A percentile compares a stretch with the other conserved stretches of the same genome.
phyloP scores from a whole-genome alignment of 2,113 vertebrate species.

The Onychorhynchus coronatus region DNA sequence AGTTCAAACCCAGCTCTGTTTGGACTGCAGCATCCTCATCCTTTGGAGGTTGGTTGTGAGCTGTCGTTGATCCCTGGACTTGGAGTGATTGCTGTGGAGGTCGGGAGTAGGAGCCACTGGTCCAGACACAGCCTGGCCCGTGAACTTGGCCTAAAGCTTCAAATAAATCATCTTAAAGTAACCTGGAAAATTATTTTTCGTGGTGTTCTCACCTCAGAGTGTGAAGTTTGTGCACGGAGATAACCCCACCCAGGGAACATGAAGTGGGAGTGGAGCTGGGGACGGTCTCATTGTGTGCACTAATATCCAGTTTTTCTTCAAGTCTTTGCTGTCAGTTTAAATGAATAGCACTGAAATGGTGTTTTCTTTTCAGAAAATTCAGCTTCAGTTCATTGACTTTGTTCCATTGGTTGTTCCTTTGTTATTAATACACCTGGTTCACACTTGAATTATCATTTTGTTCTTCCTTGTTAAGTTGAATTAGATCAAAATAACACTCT shows the following conservation, averaged over 20 bases:
- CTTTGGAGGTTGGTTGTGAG: not conserved
- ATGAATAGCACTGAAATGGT: not conserved
- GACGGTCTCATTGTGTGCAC: not conserved
- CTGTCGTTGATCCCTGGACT: not conserved
- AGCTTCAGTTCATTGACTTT: not conserved
- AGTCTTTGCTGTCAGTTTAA: not conserved
- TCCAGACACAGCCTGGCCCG: not conserved
- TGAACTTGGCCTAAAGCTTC: not conserved
- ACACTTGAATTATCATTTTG: not conserved
- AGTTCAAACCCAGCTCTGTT: not conserved
- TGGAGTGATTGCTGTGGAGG: fast-evolving
- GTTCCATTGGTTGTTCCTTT: not conserved
- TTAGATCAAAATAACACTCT: not conserved
- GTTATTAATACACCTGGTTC: not conserved
- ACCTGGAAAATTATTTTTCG: not conserved
- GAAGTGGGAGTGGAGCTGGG: not conserved
- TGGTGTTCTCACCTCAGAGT: fast-evolving
- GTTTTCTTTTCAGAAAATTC: not conserved
- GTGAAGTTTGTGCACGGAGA: not conserved
- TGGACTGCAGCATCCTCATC: not conserved
- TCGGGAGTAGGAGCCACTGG: not conserved
- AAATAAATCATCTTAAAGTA: not conserved
- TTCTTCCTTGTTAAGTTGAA: not conserved
- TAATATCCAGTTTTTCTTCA: not conserved
- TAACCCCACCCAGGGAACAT: not conserved